phyloP scores from a whole-genome alignment of 1,140 invertebrate species.

The Drosophila kepulauana region DNA sequence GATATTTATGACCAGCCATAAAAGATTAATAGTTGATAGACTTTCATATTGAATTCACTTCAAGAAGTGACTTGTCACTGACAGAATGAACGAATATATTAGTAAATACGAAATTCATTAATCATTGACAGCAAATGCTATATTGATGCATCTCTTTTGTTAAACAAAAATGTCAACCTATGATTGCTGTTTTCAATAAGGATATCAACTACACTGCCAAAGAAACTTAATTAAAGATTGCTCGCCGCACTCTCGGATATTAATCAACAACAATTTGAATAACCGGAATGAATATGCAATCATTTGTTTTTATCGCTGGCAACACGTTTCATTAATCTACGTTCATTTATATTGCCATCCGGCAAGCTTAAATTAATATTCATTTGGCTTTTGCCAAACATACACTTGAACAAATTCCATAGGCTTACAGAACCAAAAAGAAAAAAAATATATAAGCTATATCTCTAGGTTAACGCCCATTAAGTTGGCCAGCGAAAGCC shows the following conservation, averaged over 20 bases:
- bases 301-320: constrained; percentile 22
- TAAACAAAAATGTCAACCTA: too few species aligned
- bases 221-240: neutral
- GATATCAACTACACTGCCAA: neutral
- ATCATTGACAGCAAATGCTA: too few species aligned
- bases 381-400: constrained; percentile 34
- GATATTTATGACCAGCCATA: too few species aligned
- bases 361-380: constrained; percentile 50
- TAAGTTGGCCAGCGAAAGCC: constrained; percentile 29
- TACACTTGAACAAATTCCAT: constrained; percentile 30
- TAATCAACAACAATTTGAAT: constrained; percentile 1
- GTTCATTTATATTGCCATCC: constrained; percentile 33
- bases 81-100: too few species aligned
- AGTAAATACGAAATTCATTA: too few species aligned
- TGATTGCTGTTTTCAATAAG: too few species aligned
- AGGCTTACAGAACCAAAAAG: constrained; percentile 6
- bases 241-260: neutral
- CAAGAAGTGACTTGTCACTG: too few species aligned
- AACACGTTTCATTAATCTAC: constrained; percentile 47
- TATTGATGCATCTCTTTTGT: too few species aligned
- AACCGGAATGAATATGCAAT: constrained; percentile 36
- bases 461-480: constrained; percentile 8
- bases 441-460: constrained; percentile 1
- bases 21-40: too few species aligned
- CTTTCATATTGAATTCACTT: too few species aligned